These are phyloP conservation scores for Lutraria rhynchaena DNA, from an alignment of 1,140 invertebrate species.

Conservation along the genomic window DNA sequence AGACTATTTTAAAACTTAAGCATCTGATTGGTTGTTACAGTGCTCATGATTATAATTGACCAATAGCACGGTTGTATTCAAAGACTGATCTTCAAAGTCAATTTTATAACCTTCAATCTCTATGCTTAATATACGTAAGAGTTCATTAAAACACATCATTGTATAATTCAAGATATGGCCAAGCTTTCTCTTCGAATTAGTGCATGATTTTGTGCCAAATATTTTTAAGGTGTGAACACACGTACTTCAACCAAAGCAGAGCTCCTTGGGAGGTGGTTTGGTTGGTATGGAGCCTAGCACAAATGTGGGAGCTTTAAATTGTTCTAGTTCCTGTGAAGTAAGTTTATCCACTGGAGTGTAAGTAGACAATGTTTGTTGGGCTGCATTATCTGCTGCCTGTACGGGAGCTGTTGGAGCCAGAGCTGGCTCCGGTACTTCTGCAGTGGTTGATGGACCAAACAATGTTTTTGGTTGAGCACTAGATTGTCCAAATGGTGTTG, in stretches of 20 bases:
- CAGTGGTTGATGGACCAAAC: conserved; percentile 29
- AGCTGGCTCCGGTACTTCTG: not conserved
- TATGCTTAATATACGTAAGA: too few relatives aligned
- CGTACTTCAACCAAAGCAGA: conserved; percentile 60
- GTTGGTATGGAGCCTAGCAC: conserved; percentile 71
- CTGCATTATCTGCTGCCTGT: not conserved
- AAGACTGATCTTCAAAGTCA: too few relatives aligned
- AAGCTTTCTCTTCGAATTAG: too few relatives aligned
- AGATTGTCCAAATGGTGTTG: conserved; percentile 28
- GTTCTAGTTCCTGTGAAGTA: conserved; percentile 63
- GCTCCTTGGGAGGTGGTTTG: conserved; percentile 71
- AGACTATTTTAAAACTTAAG: too few relatives aligned
- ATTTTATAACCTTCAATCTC: too few relatives aligned
- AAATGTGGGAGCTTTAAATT: conserved; percentile 70
- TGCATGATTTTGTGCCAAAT: too few relatives aligned
- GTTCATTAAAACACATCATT: too few relatives aligned
- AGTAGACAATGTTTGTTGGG: conserved; percentile 10
- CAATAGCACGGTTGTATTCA: too few relatives aligned
- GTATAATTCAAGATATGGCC: too few relatives aligned
- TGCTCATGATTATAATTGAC: too few relatives aligned
- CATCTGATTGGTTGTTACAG: too few relatives aligned
- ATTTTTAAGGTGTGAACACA: too few relatives aligned
- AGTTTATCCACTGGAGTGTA: conserved; percentile 70
- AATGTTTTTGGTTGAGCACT: conserved; percentile 11
- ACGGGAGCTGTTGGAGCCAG: not conserved